These are phyloP conservation scores for Isurus oxyrinchus DNA, from an alignment of 2,113 vertebrate genomes.

Conservation along the genomic window DNA sequence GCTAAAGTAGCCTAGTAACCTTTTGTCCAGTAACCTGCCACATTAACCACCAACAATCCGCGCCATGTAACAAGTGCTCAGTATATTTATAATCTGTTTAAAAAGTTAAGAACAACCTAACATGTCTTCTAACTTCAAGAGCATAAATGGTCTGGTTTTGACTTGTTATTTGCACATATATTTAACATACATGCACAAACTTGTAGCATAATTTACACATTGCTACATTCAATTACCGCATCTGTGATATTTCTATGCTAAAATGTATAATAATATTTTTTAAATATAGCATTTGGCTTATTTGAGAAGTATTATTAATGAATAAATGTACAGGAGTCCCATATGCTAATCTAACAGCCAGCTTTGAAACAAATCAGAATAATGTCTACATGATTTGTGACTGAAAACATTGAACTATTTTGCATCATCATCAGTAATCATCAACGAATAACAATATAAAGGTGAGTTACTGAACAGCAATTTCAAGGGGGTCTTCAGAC, in stretches of 20 bases:
- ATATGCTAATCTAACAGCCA: neutral
- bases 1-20: neutral
- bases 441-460: neutral
- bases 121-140: neutral
- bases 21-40: neutral
- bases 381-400: neutral
- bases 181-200: neutral
- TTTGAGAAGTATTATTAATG: neutral
- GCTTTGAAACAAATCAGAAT: neutral
- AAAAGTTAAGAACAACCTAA: conserved; percentile 2
- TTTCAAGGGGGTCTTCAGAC: neutral
- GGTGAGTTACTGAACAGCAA: neutral
- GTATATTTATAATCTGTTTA: neutral
- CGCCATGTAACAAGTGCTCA: neutral
- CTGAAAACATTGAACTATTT: neutral
- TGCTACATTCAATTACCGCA: neutral
- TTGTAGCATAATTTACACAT: neutral
- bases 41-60: conserved; percentile 1
- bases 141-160: neutral
- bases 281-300: neutral
- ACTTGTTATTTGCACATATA: neutral
- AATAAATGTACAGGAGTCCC: neutral
- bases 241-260: neutral
- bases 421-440: neutral
- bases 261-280: neutral